phyloP scores from a whole-genome alignment of 2,888 invertebrate genomes.

The Limnephilus lunatus region DNA sequence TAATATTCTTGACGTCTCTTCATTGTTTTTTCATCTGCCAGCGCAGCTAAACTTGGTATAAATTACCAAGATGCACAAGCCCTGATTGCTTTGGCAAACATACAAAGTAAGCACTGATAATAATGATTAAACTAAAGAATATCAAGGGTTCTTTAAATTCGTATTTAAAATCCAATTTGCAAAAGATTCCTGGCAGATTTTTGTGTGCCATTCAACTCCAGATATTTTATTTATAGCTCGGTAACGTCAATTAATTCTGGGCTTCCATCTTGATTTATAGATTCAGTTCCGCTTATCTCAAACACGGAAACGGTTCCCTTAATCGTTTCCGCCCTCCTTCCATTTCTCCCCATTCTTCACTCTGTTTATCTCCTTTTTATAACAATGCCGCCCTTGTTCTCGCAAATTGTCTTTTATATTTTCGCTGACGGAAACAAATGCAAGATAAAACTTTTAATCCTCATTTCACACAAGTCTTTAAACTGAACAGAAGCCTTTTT shows the following conservation, averaged over 20 bases:
- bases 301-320: slow-evolving; percentile 14
- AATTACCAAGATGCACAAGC: no score
- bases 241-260: slow-evolving; percentile 14
- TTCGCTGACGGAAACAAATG: slow-evolving; percentile 30
- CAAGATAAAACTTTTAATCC: slow-evolving; percentile 30
- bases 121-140: neutral
- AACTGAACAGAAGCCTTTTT: neutral
- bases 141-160: neutral
- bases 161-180: neutral
- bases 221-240: neutral
- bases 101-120: neutral
- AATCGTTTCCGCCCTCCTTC: slow-evolving; percentile 43
- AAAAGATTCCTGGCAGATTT: neutral
- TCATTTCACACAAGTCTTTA: neutral
- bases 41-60: neutral
- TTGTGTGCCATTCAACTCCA: neutral
- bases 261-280: neutral
- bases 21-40: neutral
- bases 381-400: slow-evolving; percentile 2
- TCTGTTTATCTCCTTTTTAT: slow-evolving; percentile 42
- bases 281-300: slow-evolving; percentile 24
- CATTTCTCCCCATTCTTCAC: slow-evolving; percentile 25
- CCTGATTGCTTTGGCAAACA: neutral
- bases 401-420: neutral
- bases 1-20: neutral